phyloP scores from a whole-genome alignment of 2,888 invertebrate species.

The Horisme vitalbata region DNA sequence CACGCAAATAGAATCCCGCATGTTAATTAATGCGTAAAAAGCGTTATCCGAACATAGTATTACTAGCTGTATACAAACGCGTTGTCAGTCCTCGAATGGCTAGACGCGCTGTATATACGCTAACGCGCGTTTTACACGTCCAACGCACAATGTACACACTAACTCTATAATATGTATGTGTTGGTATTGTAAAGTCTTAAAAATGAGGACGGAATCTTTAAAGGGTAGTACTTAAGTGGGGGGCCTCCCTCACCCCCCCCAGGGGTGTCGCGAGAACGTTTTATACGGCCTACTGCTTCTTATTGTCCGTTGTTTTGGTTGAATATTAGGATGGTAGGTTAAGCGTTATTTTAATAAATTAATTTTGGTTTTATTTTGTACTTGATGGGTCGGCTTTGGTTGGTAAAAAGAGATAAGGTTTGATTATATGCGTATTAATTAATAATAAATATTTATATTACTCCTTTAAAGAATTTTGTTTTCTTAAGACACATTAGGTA shows the following conservation, averaged over 20 bases:
- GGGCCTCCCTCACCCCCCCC: conserved; percentile 52
- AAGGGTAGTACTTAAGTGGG: conserved; percentile 81
- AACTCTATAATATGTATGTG: conserved; percentile 72
- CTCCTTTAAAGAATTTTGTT: too few relatives aligned
- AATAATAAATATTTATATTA: too few relatives aligned
- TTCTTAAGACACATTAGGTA: too few relatives aligned
- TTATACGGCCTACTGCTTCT: conserved; percentile 71
- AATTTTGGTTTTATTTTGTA: conserved; percentile 38
- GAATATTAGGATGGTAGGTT: conserved; percentile 75
- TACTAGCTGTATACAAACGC: too few relatives aligned
- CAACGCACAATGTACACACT: too few relatives aligned
- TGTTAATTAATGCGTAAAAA: too few relatives aligned
- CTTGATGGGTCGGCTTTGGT: conserved; percentile 15
- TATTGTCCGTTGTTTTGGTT: conserved; percentile 78
- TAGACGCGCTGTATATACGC: too few relatives aligned
- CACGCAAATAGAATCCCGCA: too few relatives aligned
- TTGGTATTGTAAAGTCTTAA: conserved; percentile 82
- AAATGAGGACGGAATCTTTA: conserved; percentile 82
- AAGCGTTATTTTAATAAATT: conserved; percentile 66
- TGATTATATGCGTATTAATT: too few relatives aligned
- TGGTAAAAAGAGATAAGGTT: conserved; percentile 6
- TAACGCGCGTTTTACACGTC: too few relatives aligned
- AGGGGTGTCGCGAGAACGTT: conserved; percentile 69
- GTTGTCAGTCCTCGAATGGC: too few relatives aligned
- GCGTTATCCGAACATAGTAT: too few relatives aligned